Conservation (phyloP, 2,113 vertebrate genomes). For the Dissostichus mawsoni region DNA sequence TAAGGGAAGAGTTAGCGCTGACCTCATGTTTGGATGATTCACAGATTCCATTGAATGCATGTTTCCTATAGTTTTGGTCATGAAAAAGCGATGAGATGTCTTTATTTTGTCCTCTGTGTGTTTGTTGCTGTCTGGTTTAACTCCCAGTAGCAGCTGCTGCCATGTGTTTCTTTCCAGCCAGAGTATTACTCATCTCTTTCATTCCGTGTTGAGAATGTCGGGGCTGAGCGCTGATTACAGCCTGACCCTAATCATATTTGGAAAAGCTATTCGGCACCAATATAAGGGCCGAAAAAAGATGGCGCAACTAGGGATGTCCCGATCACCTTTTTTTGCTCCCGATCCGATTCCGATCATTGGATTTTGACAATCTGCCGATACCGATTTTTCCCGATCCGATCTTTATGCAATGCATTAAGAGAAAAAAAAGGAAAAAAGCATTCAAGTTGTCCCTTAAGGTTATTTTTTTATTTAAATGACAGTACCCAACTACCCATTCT, state of each 20-base stretch:
- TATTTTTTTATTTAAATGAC: no score
- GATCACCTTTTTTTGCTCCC: no score
- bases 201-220: slow-evolving; percentile 38
- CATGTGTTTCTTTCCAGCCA: slow-evolving; percentile 26
- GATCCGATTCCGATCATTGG: no score
- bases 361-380: no score
- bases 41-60: slow-evolving; percentile 43
- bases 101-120: slow-evolving; percentile 35
- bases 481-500: no score
- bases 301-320: no score
- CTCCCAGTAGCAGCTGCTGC: slow-evolving; percentile 34
- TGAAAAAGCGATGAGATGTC: slow-evolving; percentile 25
- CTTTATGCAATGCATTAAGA: no score
- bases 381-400: no score
- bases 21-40: slow-evolving; percentile 53
- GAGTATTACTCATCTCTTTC: slow-evolving; percentile 60
- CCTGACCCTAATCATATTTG: slow-evolving; percentile 32
- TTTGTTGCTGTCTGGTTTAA: slow-evolving; percentile 54
- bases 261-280: slow-evolving; percentile 5
- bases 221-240: slow-evolving; percentile 38
- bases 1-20: slow-evolving; percentile 6
- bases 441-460: no score
- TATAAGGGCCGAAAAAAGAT: slow-evolving; percentile 9
- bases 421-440: no score
- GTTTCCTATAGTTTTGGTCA: slow-evolving; percentile 35